Conservation (phyloP, 2,797 vertebrate genomes). For the Podargus strigoides region DNA sequence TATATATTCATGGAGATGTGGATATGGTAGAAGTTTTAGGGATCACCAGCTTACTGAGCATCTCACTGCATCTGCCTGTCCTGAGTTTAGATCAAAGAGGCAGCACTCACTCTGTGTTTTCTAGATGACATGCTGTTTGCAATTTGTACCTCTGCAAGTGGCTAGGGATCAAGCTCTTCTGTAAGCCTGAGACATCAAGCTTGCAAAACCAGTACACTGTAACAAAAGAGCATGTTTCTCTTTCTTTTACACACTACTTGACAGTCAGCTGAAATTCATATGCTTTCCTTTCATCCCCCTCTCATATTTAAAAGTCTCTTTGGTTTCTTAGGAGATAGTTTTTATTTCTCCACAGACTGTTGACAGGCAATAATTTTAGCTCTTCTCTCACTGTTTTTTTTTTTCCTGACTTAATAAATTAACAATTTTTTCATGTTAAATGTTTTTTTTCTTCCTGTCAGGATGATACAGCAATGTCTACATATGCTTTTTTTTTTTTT, state of each 20-base stretch:
- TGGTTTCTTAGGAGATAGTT: background rate
- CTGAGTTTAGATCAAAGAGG: background rate
- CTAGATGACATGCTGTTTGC: background rate
- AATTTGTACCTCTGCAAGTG: background rate
- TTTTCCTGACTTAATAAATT: background rate
- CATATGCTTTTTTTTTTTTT: background rate
- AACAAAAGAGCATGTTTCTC: background rate
- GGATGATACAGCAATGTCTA: background rate
- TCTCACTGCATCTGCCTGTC: background rate
- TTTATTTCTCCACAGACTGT: background rate
- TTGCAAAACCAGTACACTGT: background rate
- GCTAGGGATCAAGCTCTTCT: background rate
- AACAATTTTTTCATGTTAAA: background rate
- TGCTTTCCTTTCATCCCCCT: background rate
- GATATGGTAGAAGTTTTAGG: background rate
- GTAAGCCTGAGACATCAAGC: background rate
- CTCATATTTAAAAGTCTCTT: background rate
- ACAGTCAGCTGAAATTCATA: background rate
- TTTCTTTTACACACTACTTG: background rate
- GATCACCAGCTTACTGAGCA: background rate
- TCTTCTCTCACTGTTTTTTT: background rate
- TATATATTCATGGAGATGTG: background rate
- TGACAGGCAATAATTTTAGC: background rate
- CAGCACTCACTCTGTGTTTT: background rate
- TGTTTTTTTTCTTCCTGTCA: background rate